Conservation (phyloP, 1,140 invertebrate genomes). For the Hormaphis cornu region DNA sequence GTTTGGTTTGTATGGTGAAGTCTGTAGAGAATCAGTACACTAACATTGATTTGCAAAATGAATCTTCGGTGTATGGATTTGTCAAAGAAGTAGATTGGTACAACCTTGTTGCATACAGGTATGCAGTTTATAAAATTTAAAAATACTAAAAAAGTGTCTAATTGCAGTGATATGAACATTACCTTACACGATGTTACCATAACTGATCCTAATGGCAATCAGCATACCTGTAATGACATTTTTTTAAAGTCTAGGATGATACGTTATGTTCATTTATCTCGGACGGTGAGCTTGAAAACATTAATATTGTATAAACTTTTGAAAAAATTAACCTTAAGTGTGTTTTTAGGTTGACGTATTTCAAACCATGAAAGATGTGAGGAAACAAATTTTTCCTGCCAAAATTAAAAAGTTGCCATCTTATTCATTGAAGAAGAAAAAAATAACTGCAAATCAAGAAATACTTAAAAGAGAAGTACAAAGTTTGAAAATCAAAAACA, state of each 20-base stretch:
- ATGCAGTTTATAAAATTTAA: background rate
- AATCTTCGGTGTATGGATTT: conserved; percentile 27
- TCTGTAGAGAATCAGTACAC: conserved; percentile 22
- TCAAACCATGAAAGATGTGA: background rate
- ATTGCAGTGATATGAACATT: conserved; percentile 16
- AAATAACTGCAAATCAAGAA: background rate
- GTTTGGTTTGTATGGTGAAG: conserved; percentile 33
- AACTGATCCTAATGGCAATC: conserved; percentile 12
- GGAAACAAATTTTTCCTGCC: conserved; percentile 10
- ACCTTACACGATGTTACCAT: background rate
- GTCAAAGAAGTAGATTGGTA: conserved; percentile 34
- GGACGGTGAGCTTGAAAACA: background rate
- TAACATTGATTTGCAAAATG: conserved; percentile 33
- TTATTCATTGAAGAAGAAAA: conserved; percentile 8
- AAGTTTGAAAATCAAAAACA: background rate
- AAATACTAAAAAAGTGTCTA: background rate
- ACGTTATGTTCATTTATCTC: conserved; percentile 25
- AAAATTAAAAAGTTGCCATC: background rate
- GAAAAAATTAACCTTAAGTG: background rate
- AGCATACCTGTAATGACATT: background rate
- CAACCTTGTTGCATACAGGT: background rate
- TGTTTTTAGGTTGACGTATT: background rate
- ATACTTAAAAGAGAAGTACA: conserved; percentile 22
- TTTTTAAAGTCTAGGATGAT: conserved; percentile 24
- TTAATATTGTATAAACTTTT: background rate